Conservation (phyloP, 1,140 invertebrate species). For the Drosophila grimshawi region DNA sequence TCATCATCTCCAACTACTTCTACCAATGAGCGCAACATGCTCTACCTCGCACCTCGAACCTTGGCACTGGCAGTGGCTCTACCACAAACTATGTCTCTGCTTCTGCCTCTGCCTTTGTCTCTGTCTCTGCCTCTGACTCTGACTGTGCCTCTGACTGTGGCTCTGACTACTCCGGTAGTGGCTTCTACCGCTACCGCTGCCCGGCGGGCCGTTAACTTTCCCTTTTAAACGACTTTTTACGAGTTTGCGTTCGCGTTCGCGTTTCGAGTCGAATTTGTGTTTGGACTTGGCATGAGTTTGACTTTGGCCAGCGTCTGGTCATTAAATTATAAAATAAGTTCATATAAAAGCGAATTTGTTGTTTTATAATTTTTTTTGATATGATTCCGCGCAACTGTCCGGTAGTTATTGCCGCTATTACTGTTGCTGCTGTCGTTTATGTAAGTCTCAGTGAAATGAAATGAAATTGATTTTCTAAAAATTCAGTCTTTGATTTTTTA, state of each 20-base stretch:
- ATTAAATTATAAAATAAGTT: conserved; percentile 83
- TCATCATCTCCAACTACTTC: background rate
- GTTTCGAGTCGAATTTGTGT: conserved; percentile 38
- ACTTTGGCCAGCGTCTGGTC: conserved; percentile 53
- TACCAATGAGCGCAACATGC: conserved; percentile 63
- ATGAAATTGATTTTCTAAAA: conserved; percentile 78
- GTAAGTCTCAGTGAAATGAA: conserved; percentile 49
- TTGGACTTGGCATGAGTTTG: conserved; percentile 47
- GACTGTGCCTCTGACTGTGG: conserved; percentile 47
- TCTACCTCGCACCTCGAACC: conserved; percentile 53
- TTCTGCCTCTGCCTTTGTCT: conserved; percentile 47
- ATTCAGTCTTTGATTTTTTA: conserved; percentile 65
- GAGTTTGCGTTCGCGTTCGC: conserved; percentile 38
- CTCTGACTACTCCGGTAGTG: background rate
- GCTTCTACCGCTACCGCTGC: conserved; percentile 1
- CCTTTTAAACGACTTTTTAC: conserved; percentile 80
- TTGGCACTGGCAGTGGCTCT: conserved; percentile 12
- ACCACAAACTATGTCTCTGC: conserved; percentile 46
- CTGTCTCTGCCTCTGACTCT: conserved; percentile 12
- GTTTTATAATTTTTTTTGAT: conserved; percentile 70
- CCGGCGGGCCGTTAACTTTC: conserved; percentile 65
- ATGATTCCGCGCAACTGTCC: conserved; percentile 32
- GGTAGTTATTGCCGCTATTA: background rate
- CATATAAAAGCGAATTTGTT: conserved; percentile 77
- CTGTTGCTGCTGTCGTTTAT: conserved; percentile 47